These are phyloP conservation scores for Sinocyclocheilus anshuiensis DNA, from an alignment of 2,113 vertebrate genomes.

Conservation along the genomic window DNA sequence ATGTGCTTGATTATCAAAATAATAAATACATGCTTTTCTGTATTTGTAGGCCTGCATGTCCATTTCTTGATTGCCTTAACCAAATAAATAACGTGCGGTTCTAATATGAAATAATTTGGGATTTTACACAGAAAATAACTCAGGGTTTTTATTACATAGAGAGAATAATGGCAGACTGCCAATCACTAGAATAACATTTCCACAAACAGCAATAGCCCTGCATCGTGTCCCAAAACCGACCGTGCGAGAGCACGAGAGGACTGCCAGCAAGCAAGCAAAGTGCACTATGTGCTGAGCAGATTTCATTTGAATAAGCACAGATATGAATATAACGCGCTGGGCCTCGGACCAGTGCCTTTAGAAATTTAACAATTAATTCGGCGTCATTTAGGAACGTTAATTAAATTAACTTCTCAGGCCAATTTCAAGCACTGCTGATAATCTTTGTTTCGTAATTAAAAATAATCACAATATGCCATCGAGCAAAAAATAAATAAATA, in stretches of 20 bases:
- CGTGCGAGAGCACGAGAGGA: conserved; percentile 39
- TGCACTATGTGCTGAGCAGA: conserved; percentile 28
- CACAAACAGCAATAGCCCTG: conserved; percentile 44
- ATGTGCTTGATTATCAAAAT: not conserved
- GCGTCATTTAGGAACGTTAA: conserved; percentile 11
- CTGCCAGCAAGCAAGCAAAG: conserved; percentile 50
- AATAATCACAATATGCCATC: not conserved
- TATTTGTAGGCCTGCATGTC: not conserved
- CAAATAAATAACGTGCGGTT: conserved; percentile 37
- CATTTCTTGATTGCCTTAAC: not conserved
- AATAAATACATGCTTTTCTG: not conserved
- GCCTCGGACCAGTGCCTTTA: conserved; percentile 18
- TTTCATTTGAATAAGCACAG: conserved; percentile 33
- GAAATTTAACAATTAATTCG: conserved; percentile 9
- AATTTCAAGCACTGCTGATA: conserved; percentile 35
- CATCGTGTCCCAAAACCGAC: conserved; percentile 44
- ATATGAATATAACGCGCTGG: conserved; percentile 22
- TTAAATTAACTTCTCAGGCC: not conserved
- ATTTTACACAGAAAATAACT: conserved; percentile 49
- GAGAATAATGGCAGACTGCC: conserved; percentile 55
- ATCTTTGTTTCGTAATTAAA: conserved; percentile 12
- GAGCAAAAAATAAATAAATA: conserved; percentile 6
- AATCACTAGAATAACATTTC: conserved; percentile 50
- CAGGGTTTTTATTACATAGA: conserved; percentile 51
- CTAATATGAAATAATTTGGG: conserved; percentile 39